Evolutionary conservation across 2,797 vertebrate genomes (phyloP).

Genomic region (Ambastaia sidthimunki): DNA sequence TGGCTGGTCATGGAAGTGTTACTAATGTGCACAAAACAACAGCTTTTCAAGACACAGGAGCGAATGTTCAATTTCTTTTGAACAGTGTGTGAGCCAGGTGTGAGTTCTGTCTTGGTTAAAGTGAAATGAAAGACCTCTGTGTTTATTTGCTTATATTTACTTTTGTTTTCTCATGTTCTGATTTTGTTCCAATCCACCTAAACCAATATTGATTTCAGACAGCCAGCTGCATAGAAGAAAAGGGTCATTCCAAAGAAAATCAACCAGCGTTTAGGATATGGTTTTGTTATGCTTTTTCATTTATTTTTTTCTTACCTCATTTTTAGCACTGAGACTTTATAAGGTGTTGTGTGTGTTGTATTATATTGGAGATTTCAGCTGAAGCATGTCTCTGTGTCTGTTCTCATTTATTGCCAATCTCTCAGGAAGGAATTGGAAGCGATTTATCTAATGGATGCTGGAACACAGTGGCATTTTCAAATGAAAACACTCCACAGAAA

Average conservation of each 20-base stretch:
- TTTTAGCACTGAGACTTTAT: constrained; percentile 35
- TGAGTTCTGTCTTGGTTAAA: constrained; percentile 23
- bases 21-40: constrained; percentile 49
- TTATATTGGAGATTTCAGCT: constrained; percentile 58
- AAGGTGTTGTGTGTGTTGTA: constrained; percentile 48
- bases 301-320: constrained; percentile 14
- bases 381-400: constrained; percentile 54
- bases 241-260: constrained; percentile 51
- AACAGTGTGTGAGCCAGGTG: background rate
- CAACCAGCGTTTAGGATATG: constrained; percentile 55
- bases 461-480: constrained; percentile 61
- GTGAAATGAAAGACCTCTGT: constrained; percentile 27
- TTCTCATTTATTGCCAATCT: constrained; percentile 61
- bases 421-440: constrained; percentile 62
- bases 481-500: constrained; percentile 60
- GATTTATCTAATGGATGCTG: constrained; percentile 65
- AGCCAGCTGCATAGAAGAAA: constrained; percentile 51
- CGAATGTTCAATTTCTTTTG: background rate
- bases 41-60: constrained; percentile 1
- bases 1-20: constrained; percentile 20
- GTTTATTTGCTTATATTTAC: constrained; percentile 40
- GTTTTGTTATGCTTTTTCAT: constrained; percentile 32
- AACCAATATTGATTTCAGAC: constrained; percentile 60
- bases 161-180: background rate
- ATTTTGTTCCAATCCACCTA: constrained; percentile 41